Base-by-base conservation (phyloP, 2,113 vertebrate genomes). In the Atherinomorus stipes region DNA sequence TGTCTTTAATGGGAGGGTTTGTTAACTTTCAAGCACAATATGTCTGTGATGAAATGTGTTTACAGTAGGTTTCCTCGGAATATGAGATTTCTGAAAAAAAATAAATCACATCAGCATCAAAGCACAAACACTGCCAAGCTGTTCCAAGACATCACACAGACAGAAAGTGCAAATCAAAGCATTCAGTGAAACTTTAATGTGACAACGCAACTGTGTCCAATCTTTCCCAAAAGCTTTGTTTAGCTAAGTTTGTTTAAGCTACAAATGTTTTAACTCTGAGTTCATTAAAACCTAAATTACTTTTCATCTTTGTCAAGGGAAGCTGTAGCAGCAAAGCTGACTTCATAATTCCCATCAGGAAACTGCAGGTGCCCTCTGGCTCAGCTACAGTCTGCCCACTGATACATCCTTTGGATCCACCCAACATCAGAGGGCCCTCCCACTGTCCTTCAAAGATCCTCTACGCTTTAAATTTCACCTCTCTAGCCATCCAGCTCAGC, bases 381-480 rank as follows among this genome's bases (percentile, higher is more conserved):
- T 69, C 47, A 49, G 31, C 19, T 26, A 25, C 11, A 37, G 16
- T 22, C 49, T 22, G 18, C 42, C 53, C 37, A 19, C 1, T 64
- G 38, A 59, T 72, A 23, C 44, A 60, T 79, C 70, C 67, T 53
- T n/a, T 54, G n/a, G 77, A 74, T 84, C 84, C 80, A 66, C 67
- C 59, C 81, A 73, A 51, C 77, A 62, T 72, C 53, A 67, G 59
- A 75, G 69, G 52, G 77, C 74, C 73, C 73, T 80, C 78, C 85
- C 78, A 22, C 7, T 81, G 91, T 66, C 94, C 93, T 94, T 94
- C 91, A 91, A 86, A 91, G 84, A 75, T 81, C 75, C 54, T 91
- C 88, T 82, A 82, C 68, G 91, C 87, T 90, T 93, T 93, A 75
- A 87, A 92, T 93, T 92, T 94, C 92, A 93, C 89, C 81, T 90